Conservation (phyloP, 2,888 invertebrate genomes). For the Agrotis exclamationis region DNA sequence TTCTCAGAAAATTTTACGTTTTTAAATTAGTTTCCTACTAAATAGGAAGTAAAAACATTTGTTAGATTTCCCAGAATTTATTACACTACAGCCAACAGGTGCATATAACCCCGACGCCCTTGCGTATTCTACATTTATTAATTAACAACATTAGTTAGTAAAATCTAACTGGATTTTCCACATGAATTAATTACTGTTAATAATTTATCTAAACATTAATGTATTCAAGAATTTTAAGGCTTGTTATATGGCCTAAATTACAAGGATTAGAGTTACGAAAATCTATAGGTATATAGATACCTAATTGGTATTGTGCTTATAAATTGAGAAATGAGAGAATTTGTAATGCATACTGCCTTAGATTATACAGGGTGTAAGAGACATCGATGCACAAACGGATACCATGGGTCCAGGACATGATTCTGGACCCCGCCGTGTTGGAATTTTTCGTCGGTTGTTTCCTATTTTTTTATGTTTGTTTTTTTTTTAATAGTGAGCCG, state of each 20-base stretch:
- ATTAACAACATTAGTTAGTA: slow-evolving; percentile 41
- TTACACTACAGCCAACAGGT: neutral
- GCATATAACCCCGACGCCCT: slow-evolving; percentile 4
- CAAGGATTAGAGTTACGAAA: slow-evolving; percentile 37
- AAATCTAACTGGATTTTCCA: slow-evolving; percentile 61
- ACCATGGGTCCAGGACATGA: too few relatives aligned
- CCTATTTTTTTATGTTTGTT: too few relatives aligned
- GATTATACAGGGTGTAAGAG: too few relatives aligned
- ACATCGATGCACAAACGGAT: too few relatives aligned
- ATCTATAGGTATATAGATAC: neutral
- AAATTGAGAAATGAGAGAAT: neutral
- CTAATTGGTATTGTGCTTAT: neutral
- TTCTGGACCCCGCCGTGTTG: too few relatives aligned
- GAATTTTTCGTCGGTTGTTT: too few relatives aligned
- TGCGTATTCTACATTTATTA: slow-evolving; percentile 23
- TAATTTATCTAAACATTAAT: slow-evolving; percentile 60
- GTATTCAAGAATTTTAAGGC: slow-evolving; percentile 56
- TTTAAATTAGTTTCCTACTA: too few relatives aligned
- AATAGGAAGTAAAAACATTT: too few relatives aligned
- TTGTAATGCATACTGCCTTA: neutral
- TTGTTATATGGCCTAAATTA: slow-evolving; percentile 59
- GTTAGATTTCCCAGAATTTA: too few relatives aligned
- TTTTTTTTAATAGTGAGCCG: too few relatives aligned
- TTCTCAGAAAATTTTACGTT: too few relatives aligned
- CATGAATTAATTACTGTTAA: slow-evolving; percentile 53